A percentile compares a stretch with the other conserved stretches of the same genome.
Evolutionary conservation across 2,888 invertebrate genomes (phyloP).

Genomic region (Coelopa pilipes): DNA sequence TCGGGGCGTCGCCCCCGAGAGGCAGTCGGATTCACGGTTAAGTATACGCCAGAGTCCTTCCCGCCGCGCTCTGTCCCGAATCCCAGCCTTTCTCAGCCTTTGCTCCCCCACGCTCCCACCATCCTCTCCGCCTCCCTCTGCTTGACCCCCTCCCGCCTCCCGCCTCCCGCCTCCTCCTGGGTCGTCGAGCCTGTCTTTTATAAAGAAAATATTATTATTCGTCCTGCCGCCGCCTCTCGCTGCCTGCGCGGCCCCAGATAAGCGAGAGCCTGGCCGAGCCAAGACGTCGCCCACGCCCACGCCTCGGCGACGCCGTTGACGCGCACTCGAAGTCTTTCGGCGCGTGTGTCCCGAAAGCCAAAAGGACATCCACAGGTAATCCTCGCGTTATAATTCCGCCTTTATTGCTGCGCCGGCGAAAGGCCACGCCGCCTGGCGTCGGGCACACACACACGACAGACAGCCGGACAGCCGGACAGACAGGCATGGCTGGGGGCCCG

Average conservation of each 20-base stretch:
- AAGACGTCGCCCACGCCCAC: neutral
- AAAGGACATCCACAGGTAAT: constrained; percentile 19
- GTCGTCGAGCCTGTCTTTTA: no score
- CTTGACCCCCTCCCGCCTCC: no score
- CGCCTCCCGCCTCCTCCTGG: no score
- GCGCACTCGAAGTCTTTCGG: neutral
- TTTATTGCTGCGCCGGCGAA: constrained; percentile 6
- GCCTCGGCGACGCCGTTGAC: neutral
- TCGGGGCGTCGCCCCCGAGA: no score
- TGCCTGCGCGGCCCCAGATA: neutral
- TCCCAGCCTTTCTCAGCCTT: no score
- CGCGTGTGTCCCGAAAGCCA: neutral
- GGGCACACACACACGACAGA: neutral
- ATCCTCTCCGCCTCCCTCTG: no score
- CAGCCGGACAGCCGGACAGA: neutral
- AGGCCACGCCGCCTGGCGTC: neutral
- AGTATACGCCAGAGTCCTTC: no score
- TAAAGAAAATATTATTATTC: no score
- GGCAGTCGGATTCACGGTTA: no score
- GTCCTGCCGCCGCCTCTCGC: neutral
- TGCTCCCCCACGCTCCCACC: no score
- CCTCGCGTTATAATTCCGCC: neutral
- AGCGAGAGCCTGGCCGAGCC: neutral
- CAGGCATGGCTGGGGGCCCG: neutral
- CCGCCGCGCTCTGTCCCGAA: no score